A percentile compares a stretch with the other conserved stretches of the same genome.
These are phyloP conservation scores for human (Homo sapiens) DNA, from an alignment of 2,113 vertebrate genomes.

Conservation along the genomic window DNA sequence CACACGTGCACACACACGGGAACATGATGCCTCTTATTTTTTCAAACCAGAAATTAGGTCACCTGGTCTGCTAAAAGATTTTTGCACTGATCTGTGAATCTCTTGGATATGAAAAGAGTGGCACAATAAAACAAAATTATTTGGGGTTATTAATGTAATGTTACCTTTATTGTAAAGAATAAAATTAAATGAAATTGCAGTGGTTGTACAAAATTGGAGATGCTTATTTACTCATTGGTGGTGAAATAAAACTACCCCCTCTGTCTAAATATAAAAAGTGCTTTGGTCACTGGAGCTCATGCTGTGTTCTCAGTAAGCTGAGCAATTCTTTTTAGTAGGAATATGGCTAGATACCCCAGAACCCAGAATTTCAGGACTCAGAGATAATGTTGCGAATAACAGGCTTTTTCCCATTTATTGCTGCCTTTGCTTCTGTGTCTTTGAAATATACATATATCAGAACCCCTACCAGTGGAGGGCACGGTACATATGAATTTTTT, in stretches of 20 bases:
- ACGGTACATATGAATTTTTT: background rate
- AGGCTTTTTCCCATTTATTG: background rate
- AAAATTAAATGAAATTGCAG: background rate
- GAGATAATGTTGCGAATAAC: background rate
- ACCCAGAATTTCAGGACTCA: background rate
- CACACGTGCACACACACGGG: fast-evolving
- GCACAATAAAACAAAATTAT: background rate
- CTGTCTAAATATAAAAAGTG: background rate
- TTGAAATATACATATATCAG: background rate
- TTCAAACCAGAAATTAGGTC: background rate
- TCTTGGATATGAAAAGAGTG: background rate
- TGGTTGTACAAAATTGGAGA: background rate
- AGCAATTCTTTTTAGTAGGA: background rate
- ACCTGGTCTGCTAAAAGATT: background rate
- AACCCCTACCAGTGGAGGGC: background rate
- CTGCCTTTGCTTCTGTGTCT: background rate
- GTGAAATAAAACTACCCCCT: background rate
- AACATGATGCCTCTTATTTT: background rate
- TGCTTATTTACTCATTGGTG: background rate
- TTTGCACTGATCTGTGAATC: background rate
- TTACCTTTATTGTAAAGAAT: background rate
- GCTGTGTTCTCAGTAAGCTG: background rate
- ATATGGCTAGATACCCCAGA: background rate
- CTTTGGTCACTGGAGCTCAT: background rate
- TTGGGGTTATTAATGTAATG: background rate